Base-by-base conservation (phyloP, 2,113 vertebrate species). In the Dipodomys ordii region DNA sequence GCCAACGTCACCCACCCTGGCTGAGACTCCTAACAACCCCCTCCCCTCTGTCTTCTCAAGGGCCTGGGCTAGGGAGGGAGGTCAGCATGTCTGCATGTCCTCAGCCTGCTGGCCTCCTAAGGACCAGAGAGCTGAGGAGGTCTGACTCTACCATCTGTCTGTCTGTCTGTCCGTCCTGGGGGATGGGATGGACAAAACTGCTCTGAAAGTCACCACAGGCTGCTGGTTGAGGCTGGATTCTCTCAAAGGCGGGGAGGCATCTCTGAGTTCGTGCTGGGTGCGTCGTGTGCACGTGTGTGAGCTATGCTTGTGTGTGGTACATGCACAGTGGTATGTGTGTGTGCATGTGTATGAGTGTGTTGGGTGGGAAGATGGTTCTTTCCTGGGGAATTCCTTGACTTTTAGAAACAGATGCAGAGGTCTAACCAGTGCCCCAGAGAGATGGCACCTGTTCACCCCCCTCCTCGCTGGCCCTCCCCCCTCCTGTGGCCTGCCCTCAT, bases 291-390 rank as follows among this genome's bases (percentile, higher is more conserved):
- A 25, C 57, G 57, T n/a, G 23, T 65, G 20, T 22, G 20, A 16
- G 53, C 49, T 49, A 10, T n/a, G 57, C 11, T 39, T 28, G n/a
- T 15, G 30, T 53, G 13, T 81, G 32, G 11, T 35, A 23, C 39
- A n/a, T 65, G 60, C n/a, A 23, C 64, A 28, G n/a, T 9, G n/a
- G 19, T 6, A 27, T 18, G 83, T 49, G 30, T 6, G 57, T 7
- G 19, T n/a, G 25, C 28, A 30, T 77, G 84, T 64, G 49, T 32
- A n/a, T n/a, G 62, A 65, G 60, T 44, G 71, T 92, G 57, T 73
- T 25, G 28, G 27, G n/a, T 69, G 73, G 84, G 72, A 95, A 71
- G 68, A 83, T 62, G 64, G 46, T 32, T 78, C 83, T 93, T 84
- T 87, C 79, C 73, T 90, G 49, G 77, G 30, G 69, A 25, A 77